These are phyloP conservation scores for Amblyopsis hoosieri DNA, from an alignment of 2,797 vertebrate species.

Conservation along the genomic window DNA sequence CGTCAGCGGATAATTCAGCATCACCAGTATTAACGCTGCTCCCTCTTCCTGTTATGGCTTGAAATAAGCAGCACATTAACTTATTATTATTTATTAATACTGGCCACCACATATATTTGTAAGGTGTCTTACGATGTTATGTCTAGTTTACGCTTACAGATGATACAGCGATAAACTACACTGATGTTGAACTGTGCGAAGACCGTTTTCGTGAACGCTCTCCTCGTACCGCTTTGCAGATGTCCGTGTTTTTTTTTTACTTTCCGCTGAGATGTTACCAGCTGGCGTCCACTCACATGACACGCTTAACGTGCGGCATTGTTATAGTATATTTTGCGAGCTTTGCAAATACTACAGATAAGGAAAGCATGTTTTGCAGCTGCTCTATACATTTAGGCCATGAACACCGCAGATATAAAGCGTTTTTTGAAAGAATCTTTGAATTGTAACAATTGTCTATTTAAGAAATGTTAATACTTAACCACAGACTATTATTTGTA, in stretches of 20 bases:
- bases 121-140: neutral
- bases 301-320: neutral
- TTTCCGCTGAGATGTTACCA: slow-evolving; percentile 40
- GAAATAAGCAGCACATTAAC: slow-evolving; percentile 23
- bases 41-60: slow-evolving; percentile 29
- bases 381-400: neutral
- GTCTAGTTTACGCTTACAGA: neutral
- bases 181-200: neutral
- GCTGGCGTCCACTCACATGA: slow-evolving; percentile 35
- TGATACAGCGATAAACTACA: neutral
- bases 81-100: slow-evolving; percentile 40
- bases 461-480: neutral
- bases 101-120: slow-evolving; percentile 3
- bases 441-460: neutral
- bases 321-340: neutral
- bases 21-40: slow-evolving; percentile 9
- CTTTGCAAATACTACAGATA: neutral
- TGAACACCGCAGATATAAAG: neutral
- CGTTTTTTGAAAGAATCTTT: neutral
- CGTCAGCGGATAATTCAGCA: slow-evolving; percentile 25
- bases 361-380: neutral
- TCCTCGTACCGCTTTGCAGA: slow-evolving; percentile 59
- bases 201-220: slow-evolving; percentile 20
- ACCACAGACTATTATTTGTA: no score
- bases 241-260: slow-evolving; percentile 57